phyloP scores from a whole-genome alignment of 2,113 vertebrate species.

The Poeciliopsis retropinna region DNA sequence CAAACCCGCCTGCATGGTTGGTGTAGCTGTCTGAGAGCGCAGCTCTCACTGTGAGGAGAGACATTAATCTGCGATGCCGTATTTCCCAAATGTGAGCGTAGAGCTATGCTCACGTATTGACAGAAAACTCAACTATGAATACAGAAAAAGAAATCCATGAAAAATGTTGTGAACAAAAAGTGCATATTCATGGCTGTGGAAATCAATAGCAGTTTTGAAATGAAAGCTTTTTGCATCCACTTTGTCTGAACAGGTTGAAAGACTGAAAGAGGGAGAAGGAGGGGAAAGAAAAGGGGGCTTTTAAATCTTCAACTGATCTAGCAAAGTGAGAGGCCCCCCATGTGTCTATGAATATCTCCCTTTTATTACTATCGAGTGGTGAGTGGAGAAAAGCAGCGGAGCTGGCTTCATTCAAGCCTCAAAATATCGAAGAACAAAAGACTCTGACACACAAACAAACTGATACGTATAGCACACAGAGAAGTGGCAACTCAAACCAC shows the following conservation, averaged over 20 bases:
- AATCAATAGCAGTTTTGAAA: slow-evolving; percentile 30
- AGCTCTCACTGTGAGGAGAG: slow-evolving; percentile 18
- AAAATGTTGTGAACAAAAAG: slow-evolving; percentile 18
- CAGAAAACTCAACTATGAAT: not conserved
- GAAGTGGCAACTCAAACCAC: slow-evolving; percentile 1
- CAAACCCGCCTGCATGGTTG: slow-evolving; percentile 28
- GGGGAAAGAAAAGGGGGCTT: slow-evolving; percentile 41
- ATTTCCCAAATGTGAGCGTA: slow-evolving; percentile 4
- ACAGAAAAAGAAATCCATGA: not conserved
- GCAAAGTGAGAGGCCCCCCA: slow-evolving; percentile 47
- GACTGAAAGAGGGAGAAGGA: slow-evolving; percentile 48
- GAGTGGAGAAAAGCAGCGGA: slow-evolving; percentile 62
- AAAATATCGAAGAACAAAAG: slow-evolving; percentile 48
- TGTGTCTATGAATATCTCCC: slow-evolving; percentile 79
- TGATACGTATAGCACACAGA: not conserved
- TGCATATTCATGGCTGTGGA: slow-evolving; percentile 25
- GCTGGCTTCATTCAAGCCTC: slow-evolving; percentile 67
- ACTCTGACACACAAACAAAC: slow-evolving; percentile 20
- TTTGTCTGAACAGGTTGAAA: slow-evolving; percentile 60
- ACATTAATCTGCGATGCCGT: slow-evolving; percentile 13
- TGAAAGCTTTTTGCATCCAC: slow-evolving; percentile 45
- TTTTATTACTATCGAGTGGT: slow-evolving; percentile 79
- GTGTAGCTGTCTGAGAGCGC: slow-evolving; percentile 17
- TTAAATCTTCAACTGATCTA: slow-evolving; percentile 76
- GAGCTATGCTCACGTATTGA: not conserved